These are phyloP conservation scores for Cryptotis parvus DNA, from an alignment of 2,113 vertebrate species.

Conservation along the genomic window DNA sequence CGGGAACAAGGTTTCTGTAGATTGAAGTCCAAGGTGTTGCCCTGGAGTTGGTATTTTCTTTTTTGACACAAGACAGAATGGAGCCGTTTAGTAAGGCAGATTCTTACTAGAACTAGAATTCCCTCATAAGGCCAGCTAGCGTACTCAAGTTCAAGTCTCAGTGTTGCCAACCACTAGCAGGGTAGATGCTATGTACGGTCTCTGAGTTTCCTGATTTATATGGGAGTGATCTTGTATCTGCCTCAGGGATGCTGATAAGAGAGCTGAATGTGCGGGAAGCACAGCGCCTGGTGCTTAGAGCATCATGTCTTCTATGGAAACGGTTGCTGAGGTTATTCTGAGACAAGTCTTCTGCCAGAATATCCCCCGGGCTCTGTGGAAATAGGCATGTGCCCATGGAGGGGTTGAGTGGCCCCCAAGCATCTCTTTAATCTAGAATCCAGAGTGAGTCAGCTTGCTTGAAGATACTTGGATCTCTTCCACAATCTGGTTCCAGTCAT, in stretches of 20 bases:
- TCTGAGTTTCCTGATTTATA: not conserved
- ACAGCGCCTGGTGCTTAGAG: not conserved
- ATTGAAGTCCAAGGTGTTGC: not conserved
- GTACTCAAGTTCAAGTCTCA: not conserved
- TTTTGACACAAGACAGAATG: slow-evolving; percentile 10
- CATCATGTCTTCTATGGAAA: fast-evolving
- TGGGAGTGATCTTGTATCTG: not conserved
- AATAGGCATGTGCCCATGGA: too few relatives aligned
- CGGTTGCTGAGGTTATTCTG: not conserved
- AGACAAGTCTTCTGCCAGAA: too few relatives aligned
- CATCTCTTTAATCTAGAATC: not conserved
- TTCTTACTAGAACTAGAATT: too few relatives aligned
- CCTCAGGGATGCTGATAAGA: not conserved
- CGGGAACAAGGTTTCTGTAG: slow-evolving; percentile 12
- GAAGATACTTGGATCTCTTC: not conserved
- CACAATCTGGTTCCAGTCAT: not conserved
- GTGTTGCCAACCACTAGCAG: not conserved
- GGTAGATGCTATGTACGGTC: too few relatives aligned
- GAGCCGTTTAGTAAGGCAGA: too few relatives aligned
- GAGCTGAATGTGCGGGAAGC: not conserved
- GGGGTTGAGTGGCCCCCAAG: not conserved
- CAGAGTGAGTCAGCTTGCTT: not conserved
- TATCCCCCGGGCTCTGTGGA: not conserved
- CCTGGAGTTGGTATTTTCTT: not conserved
- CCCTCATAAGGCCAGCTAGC: not conserved